Percentiles rank a stretch among this genome's conserved stretches.
Evolutionary conservation across 2,888 invertebrate genomes (phyloP).

Genomic region (Eucera pruinosa): DNA sequence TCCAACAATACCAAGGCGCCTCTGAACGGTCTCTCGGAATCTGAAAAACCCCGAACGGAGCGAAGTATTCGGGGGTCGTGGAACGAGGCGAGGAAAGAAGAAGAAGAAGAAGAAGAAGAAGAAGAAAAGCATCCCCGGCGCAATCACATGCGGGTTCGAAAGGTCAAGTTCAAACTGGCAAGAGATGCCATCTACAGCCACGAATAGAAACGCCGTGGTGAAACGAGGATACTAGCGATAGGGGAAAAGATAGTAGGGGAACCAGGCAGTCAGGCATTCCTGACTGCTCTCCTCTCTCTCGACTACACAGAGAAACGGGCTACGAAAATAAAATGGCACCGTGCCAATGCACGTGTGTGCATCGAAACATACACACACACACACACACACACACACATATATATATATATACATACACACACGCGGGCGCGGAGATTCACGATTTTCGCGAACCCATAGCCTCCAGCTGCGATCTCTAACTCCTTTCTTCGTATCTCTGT

Average conservation of each 20-base stretch:
- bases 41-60: too few relatives aligned
- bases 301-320: constrained; percentile 4
- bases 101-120: constrained; percentile 25
- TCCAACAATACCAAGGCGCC: too few relatives aligned
- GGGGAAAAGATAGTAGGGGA: constrained; percentile 52
- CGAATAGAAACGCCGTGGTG: constrained; percentile 59
- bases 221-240: constrained; percentile 45
- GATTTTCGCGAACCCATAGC: constrained; percentile 68
- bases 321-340: constrained; percentile 76
- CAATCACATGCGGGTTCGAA: constrained; percentile 68
- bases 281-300: constrained; percentile 31
- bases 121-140: constrained; percentile 51
- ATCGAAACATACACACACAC: too few relatives aligned
- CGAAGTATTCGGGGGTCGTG: too few relatives aligned
- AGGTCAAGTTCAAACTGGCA: constrained; percentile 73
- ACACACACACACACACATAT: too few relatives aligned
- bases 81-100: not conserved
- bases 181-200: constrained; percentile 67
- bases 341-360: constrained; percentile 77
- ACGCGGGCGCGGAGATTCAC: constrained; percentile 64
- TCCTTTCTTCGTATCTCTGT: not conserved
- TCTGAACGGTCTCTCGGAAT: too few relatives aligned
- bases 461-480: constrained; percentile 7
- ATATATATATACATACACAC: too few relatives aligned
- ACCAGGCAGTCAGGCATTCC: constrained; percentile 48